Evolutionary conservation across 2,113 vertebrate genomes (phyloP), one percentile per base, ranked within the genome.

Genomic region (Macroglossus sobrinus): DNA sequence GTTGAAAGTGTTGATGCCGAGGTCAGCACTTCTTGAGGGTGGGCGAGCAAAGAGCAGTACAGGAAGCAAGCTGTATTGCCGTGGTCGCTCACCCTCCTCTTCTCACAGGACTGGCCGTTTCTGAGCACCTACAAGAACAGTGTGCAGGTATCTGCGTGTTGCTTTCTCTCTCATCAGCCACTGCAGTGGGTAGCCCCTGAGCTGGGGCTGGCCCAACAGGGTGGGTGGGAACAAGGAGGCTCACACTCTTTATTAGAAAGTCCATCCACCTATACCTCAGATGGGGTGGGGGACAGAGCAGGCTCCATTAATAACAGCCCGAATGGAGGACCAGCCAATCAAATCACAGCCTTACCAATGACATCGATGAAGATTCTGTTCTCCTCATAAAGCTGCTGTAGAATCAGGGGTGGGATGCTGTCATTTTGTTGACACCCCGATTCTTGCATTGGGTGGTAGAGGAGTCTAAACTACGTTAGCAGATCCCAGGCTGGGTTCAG

Each of bases 51-150:
- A 19, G n/a, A 53, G 38, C 76, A 28, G 38, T 6, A 50, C n/a
- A 22, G n/a, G 26, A 81, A 57, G 47, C 18, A 21, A 38, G 55
- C 7, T 0, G 7, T 7, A 7, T 24, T 10, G 16, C 28, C 38
- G 18, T 2, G 0, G 1, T n/a, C 7, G 8, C 21, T 86, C 18
- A 35, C 13, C 1, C 78, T 28, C 14, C 33, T 94, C 96, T 43
- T 91, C 89, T 97, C 92, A 33, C 93, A 99, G 99, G 87, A 9
- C 68, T 90, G 92, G 38, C 98, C 98, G 0, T 99, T 97, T 79
- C 97, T 99, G 95, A 98, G 97, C 89, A 99, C 99, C 0, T 98
- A 97, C 4, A 98, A 94, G 96, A 99, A 99, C 97, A 98, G 97
- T 43, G 89, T 97, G 19, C 18, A 98, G 93, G 98, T 97, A 97